Conservation (phyloP, 2,888 invertebrate genomes). For the Deilephila elpenor region DNA sequence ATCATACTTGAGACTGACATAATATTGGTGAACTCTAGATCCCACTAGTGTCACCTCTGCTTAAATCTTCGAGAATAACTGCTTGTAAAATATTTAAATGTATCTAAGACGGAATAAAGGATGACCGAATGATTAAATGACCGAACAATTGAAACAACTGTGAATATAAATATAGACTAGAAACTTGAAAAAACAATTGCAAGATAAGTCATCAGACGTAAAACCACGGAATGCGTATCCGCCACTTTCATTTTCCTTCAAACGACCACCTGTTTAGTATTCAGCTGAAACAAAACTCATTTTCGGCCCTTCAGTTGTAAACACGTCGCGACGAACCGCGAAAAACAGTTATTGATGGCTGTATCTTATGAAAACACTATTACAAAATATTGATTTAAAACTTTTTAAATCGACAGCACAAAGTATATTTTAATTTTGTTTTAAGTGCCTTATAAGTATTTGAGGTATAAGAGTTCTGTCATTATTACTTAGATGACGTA, state of each 20-base stretch:
- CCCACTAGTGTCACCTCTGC: too few species aligned
- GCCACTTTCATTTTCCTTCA: not conserved
- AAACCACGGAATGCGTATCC: not conserved
- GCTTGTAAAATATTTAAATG: too few species aligned
- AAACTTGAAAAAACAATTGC: not conserved
- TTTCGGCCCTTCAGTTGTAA: conserved; percentile 22
- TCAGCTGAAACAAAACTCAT: conserved; percentile 26
- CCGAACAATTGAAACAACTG: not conserved
- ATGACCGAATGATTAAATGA: too few species aligned
- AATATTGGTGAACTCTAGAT: too few species aligned
- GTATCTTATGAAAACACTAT: not conserved
- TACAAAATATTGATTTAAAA: not conserved
- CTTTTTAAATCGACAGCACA: not conserved
- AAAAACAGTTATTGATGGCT: conserved; percentile 26
- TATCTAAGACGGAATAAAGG: too few species aligned
- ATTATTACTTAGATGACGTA: too few species aligned
- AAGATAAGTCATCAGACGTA: not conserved
- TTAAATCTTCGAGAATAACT: too few species aligned
- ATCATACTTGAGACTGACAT: too few species aligned
- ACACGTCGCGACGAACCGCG: conserved; percentile 4
- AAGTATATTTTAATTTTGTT: too few species aligned
- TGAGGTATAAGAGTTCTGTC: too few species aligned
- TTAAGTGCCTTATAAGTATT: too few species aligned
- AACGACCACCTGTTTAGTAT: conserved; percentile 30
- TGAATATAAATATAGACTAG: not conserved